phyloP scores from a whole-genome alignment of 2,113 vertebrate genomes.

The Pardalotus punctatus region DNA sequence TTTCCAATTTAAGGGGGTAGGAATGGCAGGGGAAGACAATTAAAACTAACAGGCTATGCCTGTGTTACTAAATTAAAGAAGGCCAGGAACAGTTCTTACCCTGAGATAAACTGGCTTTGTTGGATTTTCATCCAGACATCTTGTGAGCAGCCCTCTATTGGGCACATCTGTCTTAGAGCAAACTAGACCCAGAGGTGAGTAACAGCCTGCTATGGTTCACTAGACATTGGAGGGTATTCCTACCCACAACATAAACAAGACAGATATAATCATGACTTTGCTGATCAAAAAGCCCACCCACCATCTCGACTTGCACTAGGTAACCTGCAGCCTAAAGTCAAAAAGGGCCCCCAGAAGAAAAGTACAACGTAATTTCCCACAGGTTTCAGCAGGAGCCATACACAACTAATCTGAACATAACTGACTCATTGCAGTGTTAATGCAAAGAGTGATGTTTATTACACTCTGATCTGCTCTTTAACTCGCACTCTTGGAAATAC shows the following conservation, averaged over 20 bases:
- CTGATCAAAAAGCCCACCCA: neutral
- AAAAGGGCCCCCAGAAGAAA: neutral
- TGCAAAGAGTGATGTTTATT: neutral
- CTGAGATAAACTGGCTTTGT: neutral
- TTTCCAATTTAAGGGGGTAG: slow-evolving; percentile 3
- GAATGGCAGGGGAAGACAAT: slow-evolving; percentile 22
- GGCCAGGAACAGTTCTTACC: neutral
- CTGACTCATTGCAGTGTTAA: neutral
- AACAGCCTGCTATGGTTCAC: neutral
- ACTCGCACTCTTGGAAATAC: neutral
- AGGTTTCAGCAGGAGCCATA: neutral
- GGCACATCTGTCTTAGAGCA: neutral
- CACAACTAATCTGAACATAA: neutral
- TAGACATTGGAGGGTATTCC: neutral
- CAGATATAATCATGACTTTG: neutral
- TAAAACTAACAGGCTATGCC: neutral
- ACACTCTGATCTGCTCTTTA: neutral
- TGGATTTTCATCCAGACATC: neutral
- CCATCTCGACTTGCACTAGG: neutral
- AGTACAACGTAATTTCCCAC: neutral
- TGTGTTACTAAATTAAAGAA: neutral
- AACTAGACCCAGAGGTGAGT: neutral
- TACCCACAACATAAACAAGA: neutral
- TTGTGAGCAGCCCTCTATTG: neutral
- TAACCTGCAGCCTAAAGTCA: neutral